Conservation (phyloP, 2,888 invertebrate species). For the Tuberolachnus salignus region DNA sequence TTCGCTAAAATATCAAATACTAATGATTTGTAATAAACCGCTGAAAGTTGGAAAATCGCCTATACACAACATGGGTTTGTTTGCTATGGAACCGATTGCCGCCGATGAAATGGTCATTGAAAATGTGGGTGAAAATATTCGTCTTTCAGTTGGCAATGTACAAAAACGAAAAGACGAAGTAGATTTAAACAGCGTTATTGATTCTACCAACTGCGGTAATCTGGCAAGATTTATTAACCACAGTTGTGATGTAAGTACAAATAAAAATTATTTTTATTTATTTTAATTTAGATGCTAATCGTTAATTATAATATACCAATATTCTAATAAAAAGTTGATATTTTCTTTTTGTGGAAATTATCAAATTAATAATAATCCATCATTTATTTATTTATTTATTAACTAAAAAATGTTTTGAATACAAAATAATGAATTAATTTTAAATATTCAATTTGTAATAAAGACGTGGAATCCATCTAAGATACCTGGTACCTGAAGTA, state of each 20-base stretch:
- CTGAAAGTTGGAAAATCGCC: constrained; percentile 96
- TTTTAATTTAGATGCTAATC: no score
- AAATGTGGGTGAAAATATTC: constrained; percentile 96
- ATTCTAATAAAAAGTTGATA: no score
- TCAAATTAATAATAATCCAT: no score
- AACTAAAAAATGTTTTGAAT: no score
- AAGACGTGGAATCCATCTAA: no score
- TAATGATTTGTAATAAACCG: constrained; percentile 97
- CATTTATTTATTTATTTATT: no score
- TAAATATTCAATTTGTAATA: no score
- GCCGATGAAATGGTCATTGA: constrained; percentile 99
- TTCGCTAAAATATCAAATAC: constrained; percentile 93
- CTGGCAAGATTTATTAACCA: constrained; percentile 98
- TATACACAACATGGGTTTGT: constrained; percentile 99
- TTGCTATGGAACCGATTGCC: constrained; percentile 98
- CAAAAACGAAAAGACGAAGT: constrained; percentile 95
- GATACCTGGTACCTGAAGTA: no score
- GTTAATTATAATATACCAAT: no score
- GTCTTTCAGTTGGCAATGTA: constrained; percentile 91
- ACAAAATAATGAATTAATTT: no score
- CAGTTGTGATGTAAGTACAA: constrained; percentile 93
- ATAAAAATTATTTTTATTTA: not conserved
- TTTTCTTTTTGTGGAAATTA: no score
- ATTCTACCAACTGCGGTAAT: constrained; percentile 98
- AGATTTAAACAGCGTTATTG: constrained; percentile 96